Evolutionary conservation across 2,113 vertebrate species (phyloP), one percentile per base, ranked within the genome.

Genomic region (Corythaeola cristata): DNA sequence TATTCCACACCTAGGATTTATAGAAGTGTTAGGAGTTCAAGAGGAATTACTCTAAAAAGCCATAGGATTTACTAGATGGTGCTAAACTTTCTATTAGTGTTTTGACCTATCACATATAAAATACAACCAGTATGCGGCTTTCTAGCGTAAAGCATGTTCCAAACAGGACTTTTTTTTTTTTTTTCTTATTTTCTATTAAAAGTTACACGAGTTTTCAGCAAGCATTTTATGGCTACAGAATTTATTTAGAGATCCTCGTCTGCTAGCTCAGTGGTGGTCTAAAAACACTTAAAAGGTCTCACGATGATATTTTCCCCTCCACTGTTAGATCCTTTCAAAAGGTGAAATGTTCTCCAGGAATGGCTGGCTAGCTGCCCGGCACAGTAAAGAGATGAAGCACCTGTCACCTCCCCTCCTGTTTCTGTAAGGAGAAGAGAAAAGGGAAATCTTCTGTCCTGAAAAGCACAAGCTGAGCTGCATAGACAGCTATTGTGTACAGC

Each of bases 31-130:
- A 91, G 11, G 49, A 94, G 80, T 79, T 97, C 69, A 95, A 91
- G 49, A 94, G 12, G 18, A 97, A 95, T 97, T 94, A 94, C 78
- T 93, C 75, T 77, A 59, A 82, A 90, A 89, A 91, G 73, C 11
- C 74, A 66, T 1, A 86, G 14, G 47, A 94, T 95, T 90, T 96
- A 97, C 41, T 86, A 88, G 62, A 85, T 2, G 5, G 53, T 79
- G 41, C 39, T 88, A 75, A 91, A 79, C 58, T 85, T 95, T 50
- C 81, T 85, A 45, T 80, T 88, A 93, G 45, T 6, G 6, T 95
- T 96, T 86, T 95, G 90, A 94, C 85, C 90, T 69, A 80, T 62
- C 55, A 23, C 52, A 81, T 45, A 93, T 71, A 92, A 96, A 93
- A 90, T 64, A 89, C n/a, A 85, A 67, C 28, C 78, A 64, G n/a